phyloP scores from a whole-genome alignment of 1,140 invertebrate genomes.

The Apis florea region DNA sequence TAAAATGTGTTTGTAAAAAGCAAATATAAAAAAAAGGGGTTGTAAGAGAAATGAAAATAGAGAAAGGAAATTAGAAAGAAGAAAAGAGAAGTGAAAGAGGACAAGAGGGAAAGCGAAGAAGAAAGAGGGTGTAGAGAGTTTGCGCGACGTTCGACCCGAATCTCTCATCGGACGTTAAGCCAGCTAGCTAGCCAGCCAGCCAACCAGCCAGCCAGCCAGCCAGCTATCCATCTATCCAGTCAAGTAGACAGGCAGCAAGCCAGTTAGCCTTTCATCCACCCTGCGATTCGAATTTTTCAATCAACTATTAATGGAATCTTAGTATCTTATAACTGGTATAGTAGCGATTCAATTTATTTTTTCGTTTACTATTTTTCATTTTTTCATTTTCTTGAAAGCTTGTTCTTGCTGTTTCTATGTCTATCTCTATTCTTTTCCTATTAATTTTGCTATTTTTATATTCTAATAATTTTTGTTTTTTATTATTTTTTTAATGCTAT shows the following conservation, averaged over 20 bases:
- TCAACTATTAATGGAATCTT: conserved; percentile 59
- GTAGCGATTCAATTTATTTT: conserved; percentile 4
- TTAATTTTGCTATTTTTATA: not conserved
- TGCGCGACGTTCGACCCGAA: conserved; percentile 78
- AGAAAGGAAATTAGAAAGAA: not conserved
- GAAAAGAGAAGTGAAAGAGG: conserved; percentile 9
- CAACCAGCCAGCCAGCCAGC: conserved; percentile 27
- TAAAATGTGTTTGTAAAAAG: not conserved
- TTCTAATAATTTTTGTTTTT: not conserved
- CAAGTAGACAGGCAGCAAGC: conserved; percentile 38
- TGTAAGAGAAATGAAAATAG: conserved; percentile 13
- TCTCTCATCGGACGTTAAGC: conserved; percentile 63
- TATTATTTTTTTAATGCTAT: not conserved
- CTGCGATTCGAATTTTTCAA: conserved; percentile 52
- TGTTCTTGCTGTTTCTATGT: not conserved
- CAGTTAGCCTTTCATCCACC: conserved; percentile 36
- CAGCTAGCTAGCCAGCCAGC: conserved; percentile 42
- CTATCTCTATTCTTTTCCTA: not conserved
- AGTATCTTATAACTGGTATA: conserved; percentile 38
- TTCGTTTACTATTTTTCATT: not conserved
- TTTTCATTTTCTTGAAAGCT: not conserved
- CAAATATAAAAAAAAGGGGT: not conserved
- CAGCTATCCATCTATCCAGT: conserved; percentile 39
- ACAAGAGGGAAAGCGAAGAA: conserved; percentile 57
- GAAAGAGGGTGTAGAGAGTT: conserved; percentile 68